These are phyloP conservation scores for Parascotia fuliginaria DNA, from an alignment of 2,888 invertebrate genomes.

Conservation along the genomic window DNA sequence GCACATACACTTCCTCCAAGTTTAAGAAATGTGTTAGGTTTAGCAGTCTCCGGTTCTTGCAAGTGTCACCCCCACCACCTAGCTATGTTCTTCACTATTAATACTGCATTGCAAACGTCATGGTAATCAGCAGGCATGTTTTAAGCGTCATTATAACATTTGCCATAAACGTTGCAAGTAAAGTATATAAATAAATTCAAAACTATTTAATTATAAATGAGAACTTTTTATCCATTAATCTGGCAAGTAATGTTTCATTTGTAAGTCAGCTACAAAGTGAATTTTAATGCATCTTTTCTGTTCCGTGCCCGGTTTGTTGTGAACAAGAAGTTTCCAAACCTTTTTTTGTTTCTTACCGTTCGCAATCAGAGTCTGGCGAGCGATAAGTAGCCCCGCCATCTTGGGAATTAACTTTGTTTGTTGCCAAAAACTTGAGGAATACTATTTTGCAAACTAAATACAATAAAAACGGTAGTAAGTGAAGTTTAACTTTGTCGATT, in stretches of 20 bases:
- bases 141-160: too few relatives aligned
- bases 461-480: not conserved
- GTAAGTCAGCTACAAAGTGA: slow-evolving; percentile 65
- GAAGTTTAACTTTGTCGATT: not conserved
- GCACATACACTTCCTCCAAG: too few relatives aligned
- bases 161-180: too few relatives aligned
- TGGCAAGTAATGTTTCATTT: slow-evolving; percentile 64
- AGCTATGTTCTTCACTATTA: too few relatives aligned
- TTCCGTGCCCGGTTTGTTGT: slow-evolving; percentile 48
- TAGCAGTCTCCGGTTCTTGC: too few relatives aligned
- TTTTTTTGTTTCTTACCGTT: slow-evolving; percentile 41
- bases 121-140: too few relatives aligned
- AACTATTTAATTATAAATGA: not conserved
- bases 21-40: too few relatives aligned
- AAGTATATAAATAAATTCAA: too few relatives aligned
- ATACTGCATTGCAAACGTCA: too few relatives aligned
- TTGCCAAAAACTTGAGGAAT: not conserved
- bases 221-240: slow-evolving; percentile 58
- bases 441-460: not conserved
- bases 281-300: slow-evolving; percentile 75
- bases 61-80: too few relatives aligned
- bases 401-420: not conserved
- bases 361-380: slow-evolving; percentile 39
- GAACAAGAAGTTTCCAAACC: slow-evolving; percentile 48
- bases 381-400: slow-evolving; percentile 8